Conservation (phyloP, 1,140 invertebrate species). For the Drosophila gunungcola region DNA sequence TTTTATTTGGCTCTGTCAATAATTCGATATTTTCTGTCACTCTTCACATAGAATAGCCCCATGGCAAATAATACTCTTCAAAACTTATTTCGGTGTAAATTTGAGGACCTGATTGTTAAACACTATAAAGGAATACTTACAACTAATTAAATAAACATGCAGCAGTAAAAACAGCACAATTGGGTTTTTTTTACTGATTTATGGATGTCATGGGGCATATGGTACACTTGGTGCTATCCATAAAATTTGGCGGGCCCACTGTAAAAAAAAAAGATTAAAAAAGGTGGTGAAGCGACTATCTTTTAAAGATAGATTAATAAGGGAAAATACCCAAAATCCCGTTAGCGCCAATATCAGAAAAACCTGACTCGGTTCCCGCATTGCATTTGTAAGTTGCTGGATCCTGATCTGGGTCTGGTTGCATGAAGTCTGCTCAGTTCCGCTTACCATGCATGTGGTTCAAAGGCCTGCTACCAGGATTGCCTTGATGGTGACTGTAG, state of each 20-base stretch:
- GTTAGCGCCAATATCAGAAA: constrained; percentile 6
- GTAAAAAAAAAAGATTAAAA: constrained; percentile 1
- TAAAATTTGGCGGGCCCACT: constrained; percentile 80
- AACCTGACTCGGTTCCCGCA: constrained; percentile 27
- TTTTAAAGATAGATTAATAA: background rate
- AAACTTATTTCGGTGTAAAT: too few relatives aligned
- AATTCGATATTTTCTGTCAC: too few relatives aligned
- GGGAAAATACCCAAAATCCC: background rate
- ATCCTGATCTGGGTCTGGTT: constrained; percentile 12
- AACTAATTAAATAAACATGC: constrained; percentile 76
- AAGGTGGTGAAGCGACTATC: too few relatives aligned
- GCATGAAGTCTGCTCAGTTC: background rate
- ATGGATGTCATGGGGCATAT: constrained; percentile 81
- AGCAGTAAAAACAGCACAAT: constrained; percentile 71
- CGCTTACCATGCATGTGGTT: constrained; percentile 76
- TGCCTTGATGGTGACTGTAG: constrained; percentile 64
- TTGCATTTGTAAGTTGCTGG: constrained; percentile 38
- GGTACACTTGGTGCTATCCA: constrained; percentile 80
- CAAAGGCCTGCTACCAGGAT: constrained; percentile 50
- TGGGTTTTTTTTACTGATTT: constrained; percentile 77
- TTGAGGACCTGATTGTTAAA: too few relatives aligned
- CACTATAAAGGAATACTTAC: constrained; percentile 41
- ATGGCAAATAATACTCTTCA: too few relatives aligned
- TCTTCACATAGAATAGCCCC: too few relatives aligned
- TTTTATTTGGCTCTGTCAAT: too few relatives aligned